Percentiles rank a stretch among this genome's conserved stretches.
Evolutionary conservation across 2,797 vertebrate species (phyloP).

Genomic region (Siniperca undulata): DNA sequence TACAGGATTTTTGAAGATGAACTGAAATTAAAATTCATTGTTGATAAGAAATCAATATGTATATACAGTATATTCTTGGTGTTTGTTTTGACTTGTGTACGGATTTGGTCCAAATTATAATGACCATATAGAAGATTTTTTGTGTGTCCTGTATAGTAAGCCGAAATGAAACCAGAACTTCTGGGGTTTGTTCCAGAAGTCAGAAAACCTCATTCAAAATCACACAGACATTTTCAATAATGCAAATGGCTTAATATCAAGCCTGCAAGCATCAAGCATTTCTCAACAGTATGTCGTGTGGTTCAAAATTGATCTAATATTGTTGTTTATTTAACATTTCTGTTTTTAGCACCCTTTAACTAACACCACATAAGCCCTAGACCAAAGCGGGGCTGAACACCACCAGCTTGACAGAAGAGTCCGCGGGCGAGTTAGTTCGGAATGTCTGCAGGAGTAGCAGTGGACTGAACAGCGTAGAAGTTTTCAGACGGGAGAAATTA

Average conservation of each 20-base stretch:
- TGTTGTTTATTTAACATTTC: not conserved
- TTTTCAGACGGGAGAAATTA: not conserved
- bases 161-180: not conserved
- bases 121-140: not conserved
- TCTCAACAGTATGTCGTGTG: not conserved
- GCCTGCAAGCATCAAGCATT: not conserved
- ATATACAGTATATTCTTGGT: not conserved
- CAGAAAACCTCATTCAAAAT: not conserved
- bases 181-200: not conserved
- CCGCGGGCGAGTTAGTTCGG: not conserved
- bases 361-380: not conserved
- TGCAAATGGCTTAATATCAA: not conserved
- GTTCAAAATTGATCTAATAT: not conserved
- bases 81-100: not conserved
- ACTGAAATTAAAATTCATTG: slow-evolving; percentile 1
- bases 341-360: not conserved
- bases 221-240: not conserved
- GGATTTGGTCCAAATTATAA: slow-evolving; percentile 6
- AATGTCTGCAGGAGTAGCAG: not conserved
- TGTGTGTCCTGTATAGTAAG: not conserved
- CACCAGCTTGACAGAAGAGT: not conserved
- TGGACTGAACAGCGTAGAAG: too few species aligned
- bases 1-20: not conserved
- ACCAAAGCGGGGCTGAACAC: not conserved
- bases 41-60: not conserved